Evolutionary conservation across 2,797 vertebrate genomes (phyloP).

Genomic region (Percopsis omiscomaycus): DNA sequence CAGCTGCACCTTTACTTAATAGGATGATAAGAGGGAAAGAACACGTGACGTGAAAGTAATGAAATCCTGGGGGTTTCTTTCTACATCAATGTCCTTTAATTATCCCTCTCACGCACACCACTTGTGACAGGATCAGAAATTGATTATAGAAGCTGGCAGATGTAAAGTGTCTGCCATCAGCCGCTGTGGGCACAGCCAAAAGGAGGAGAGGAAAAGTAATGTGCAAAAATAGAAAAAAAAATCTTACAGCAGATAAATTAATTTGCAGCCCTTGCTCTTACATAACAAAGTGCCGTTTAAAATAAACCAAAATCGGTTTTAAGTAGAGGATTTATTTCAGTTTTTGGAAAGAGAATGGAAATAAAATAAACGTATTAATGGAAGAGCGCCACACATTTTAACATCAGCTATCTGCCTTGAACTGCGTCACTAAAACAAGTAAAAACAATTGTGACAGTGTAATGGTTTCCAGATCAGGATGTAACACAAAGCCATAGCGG

Average conservation of each 20-base stretch:
- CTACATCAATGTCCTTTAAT: constrained; percentile 5
- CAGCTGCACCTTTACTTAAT: constrained; percentile 22
- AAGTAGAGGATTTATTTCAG: background rate
- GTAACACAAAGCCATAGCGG: constrained; percentile 24
- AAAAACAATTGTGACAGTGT: background rate
- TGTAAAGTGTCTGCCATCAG: constrained; percentile 18
- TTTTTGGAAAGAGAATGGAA: no score
- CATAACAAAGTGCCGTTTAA: background rate
- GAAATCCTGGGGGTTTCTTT: constrained; percentile 2
- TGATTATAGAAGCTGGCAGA: constrained; percentile 26
- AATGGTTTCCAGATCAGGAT: constrained; percentile 23
- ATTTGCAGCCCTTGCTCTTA: constrained; percentile 6
- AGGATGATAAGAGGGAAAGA: constrained; percentile 11
- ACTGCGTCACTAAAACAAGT: no score
- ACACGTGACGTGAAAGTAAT: constrained; percentile 19
- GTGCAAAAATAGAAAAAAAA: constrained; percentile 28
- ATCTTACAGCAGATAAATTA: constrained; percentile 13
- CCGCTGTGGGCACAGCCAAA: constrained; percentile 6
- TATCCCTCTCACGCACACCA: constrained; percentile 25
- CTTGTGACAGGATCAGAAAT: background rate
- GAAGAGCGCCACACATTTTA: background rate
- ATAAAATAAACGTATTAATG: no score
- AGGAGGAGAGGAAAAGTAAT: constrained; percentile 18
- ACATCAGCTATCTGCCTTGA: background rate
- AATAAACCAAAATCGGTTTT: background rate